Percentiles rank a stretch among this genome's conserved stretches.
Conservation (phyloP, 2,113 vertebrate species). For the Perca flavescens region DNA sequence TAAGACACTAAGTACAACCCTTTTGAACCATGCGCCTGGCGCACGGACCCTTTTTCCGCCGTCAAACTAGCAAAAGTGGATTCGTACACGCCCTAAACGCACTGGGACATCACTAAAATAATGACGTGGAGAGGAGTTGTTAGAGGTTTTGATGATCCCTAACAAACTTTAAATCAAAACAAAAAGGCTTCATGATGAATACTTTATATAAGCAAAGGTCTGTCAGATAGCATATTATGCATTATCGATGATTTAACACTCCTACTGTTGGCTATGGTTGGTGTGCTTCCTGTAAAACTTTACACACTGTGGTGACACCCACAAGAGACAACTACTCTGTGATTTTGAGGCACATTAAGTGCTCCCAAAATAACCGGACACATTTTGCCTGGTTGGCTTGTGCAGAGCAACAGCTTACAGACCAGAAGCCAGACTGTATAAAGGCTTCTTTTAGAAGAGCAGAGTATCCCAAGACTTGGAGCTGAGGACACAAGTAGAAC, state of each 20-base stretch:
- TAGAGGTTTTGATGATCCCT: background rate
- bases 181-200: background rate
- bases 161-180: background rate
- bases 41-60: too few relatives aligned
- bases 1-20: too few relatives aligned
- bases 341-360: constrained; percentile 32
- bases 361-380: constrained; percentile 7
- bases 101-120: background rate
- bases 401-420: background rate
- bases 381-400: constrained; percentile 6
- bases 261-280: constrained; percentile 2
- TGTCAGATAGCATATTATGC: background rate
- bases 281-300: constrained; percentile 23
- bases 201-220: background rate
- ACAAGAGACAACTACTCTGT: constrained; percentile 20
- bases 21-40: too few relatives aligned
- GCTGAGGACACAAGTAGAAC: background rate
- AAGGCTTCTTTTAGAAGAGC: background rate
- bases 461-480: background rate
- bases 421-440: background rate
- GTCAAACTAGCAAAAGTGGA: too few relatives aligned
- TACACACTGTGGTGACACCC: constrained; percentile 30
- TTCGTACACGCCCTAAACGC: too few relatives aligned
- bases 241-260: constrained; percentile 21
- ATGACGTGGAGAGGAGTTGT: too few relatives aligned